phyloP scores from a whole-genome alignment of 2,888 invertebrate species.

The Metalampra italica region DNA sequence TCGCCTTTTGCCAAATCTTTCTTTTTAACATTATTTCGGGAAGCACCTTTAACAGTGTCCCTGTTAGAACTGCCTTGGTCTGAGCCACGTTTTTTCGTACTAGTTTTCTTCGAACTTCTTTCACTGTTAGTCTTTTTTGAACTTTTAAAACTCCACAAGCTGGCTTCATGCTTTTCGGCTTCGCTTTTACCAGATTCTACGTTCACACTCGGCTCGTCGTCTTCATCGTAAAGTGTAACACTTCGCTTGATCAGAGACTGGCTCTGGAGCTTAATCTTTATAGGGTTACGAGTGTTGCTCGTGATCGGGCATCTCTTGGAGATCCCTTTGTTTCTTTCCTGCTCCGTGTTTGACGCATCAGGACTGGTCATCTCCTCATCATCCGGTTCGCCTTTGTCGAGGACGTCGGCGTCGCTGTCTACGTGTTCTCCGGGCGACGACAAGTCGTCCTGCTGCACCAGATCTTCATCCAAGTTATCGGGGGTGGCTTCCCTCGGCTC shows the following conservation, averaged over 20 bases:
- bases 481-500: conserved; percentile 19
- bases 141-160: too few relatives aligned
- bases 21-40: conserved; percentile 10
- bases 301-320: conserved; percentile 61
- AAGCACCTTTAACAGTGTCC: conserved; percentile 8
- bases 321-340: conserved; percentile 53
- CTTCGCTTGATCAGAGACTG: conserved; percentile 73
- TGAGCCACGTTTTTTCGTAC: too few relatives aligned
- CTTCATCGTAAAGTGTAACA: conserved; percentile 76
- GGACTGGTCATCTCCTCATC: conserved; percentile 5
- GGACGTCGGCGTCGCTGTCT: conserved; percentile 10
- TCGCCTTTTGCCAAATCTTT: conserved; percentile 3
- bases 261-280: conserved; percentile 61
- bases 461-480: conserved; percentile 35
- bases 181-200: neutral
- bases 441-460: conserved; percentile 45
- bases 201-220: conserved; percentile 45
- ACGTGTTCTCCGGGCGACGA: conserved; percentile 16
- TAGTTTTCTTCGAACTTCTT: neutral
- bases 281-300: conserved; percentile 57
- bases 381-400: conserved; percentile 22
- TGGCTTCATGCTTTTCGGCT: too few relatives aligned
- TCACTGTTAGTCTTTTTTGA: neutral
- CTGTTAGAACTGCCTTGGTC: too few relatives aligned
- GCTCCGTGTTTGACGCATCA: conserved; percentile 8